Percentiles rank a stretch among this genome's conserved stretches.
Conservation (phyloP, 2,888 invertebrate genomes). For the Leuctra nigra region DNA sequence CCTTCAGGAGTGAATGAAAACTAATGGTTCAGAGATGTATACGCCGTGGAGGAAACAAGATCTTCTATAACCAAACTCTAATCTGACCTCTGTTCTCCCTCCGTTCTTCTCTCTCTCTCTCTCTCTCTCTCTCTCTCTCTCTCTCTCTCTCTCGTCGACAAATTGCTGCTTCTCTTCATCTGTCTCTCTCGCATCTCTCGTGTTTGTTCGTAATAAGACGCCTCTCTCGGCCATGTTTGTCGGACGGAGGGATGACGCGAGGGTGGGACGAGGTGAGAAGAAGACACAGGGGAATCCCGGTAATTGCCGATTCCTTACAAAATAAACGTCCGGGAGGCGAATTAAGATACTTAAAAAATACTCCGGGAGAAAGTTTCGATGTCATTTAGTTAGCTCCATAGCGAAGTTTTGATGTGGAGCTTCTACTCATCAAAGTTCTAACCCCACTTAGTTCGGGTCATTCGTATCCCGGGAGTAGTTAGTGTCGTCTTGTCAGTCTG, state of each 20-base stretch:
- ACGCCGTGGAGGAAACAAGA: no score
- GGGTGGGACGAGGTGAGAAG: constrained; percentile 24
- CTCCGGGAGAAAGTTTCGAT: not conserved
- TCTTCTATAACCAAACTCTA: no score
- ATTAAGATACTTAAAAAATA: not conserved
- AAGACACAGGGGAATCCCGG: constrained; percentile 16
- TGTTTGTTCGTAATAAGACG: not conserved
- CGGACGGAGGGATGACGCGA: constrained; percentile 7
- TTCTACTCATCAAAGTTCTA: not conserved
- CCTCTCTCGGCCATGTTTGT: not conserved
- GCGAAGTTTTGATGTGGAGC: not conserved
- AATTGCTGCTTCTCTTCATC: constrained; percentile 20
- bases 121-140: not conserved
- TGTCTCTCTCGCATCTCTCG: constrained; percentile 1
- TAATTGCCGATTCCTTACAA: constrained; percentile 12
- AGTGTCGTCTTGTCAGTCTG: no score
- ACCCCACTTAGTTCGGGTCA: no score
- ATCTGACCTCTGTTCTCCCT: no score
- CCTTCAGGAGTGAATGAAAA: no score
- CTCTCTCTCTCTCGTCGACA: not conserved
- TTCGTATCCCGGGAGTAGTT: no score
- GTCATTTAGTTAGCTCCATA: not conserved
- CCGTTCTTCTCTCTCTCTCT: not conserved
- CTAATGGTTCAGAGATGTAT: no score
- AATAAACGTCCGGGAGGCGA: no score